Evolutionary conservation across 2,797 vertebrate genomes (phyloP).

Genomic region (Syndactyla subalaris): DNA sequence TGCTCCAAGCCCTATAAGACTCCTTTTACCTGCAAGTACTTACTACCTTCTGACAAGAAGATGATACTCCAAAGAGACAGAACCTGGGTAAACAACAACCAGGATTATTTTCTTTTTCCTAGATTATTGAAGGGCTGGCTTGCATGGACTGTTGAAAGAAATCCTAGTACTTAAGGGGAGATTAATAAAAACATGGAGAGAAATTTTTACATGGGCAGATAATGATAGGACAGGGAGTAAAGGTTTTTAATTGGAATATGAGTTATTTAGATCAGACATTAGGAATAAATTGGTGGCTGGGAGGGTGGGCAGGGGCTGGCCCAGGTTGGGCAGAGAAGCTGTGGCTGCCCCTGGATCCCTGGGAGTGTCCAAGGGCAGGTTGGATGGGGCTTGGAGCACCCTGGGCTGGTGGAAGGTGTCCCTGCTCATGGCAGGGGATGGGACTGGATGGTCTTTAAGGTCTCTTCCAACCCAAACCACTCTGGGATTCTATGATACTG

Average conservation of each 20-base stretch:
- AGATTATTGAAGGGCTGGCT: background rate
- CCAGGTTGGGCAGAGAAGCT: accelerated
- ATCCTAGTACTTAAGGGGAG: background rate
- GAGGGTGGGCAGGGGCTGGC: background rate
- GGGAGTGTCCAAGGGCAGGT: accelerated
- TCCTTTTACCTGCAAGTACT: background rate
- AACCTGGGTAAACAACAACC: background rate
- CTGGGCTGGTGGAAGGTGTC: background rate
- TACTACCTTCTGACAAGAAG: background rate
- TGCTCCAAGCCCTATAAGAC: background rate
- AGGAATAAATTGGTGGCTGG: background rate
- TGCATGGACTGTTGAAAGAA: accelerated
- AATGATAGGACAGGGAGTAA: background rate
- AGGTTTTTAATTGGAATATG: background rate
- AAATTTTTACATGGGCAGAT: background rate
- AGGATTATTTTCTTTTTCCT: background rate
- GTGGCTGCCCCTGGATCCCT: background rate
- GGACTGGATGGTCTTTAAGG: accelerated
- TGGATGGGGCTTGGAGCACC: accelerated
- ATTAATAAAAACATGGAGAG: background rate
- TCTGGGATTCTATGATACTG: background rate
- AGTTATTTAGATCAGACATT: background rate
- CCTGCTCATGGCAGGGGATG: background rate
- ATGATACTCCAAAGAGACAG: background rate
- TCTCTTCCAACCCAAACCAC: background rate